Evolutionary conservation across 2,888 invertebrate species (phyloP), one percentile per base, ranked within the genome.

Genomic region (Aleiodes testaceus): DNA sequence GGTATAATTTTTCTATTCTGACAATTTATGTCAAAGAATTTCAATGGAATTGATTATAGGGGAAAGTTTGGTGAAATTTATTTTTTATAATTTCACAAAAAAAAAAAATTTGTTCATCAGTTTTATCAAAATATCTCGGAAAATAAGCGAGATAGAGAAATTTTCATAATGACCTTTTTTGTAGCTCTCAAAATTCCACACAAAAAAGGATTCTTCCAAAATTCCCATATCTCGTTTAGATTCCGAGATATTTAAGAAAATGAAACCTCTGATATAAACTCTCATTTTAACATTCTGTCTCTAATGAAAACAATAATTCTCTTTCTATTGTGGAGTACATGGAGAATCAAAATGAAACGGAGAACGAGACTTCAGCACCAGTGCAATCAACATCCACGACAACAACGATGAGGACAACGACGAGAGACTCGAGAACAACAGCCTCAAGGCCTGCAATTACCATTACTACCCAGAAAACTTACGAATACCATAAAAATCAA

Each of bases 381-480:
- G 78, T 63, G 75, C 81, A 76, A 74, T 79, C 81, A 80, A 84
- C 75, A 82, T 84, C 67, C 69, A 53, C 72, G 11, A 76, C 78
- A 80, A 87, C 55, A 78, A 86, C 72, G 74, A 85, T 61, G 75
- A 85, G 75, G 73, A 84, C 74, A 74, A 87, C 79, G 77, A 88
- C 76, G 61, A 85, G 78, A 77, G 87, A 74, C 81, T 88, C 74
- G 76, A 87, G 79, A 78, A 87, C 87, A 79, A 88, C 79, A 81
- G 88, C 79, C 82, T 87, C 79, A 84, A 88, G 78, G 84, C 88
- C 77, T 82, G 63, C 55, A 11, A 55, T 69, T 44, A 71, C 72
- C 30, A 63, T 63, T 44, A 59, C 70, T 11, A 65, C 64, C 30
- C 78, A 79, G 44, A 74, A 79, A 63, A 30, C 65, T 70, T 78